phyloP scores from a whole-genome alignment of 2,888 invertebrate species.

The Liodrosophila aerea region DNA sequence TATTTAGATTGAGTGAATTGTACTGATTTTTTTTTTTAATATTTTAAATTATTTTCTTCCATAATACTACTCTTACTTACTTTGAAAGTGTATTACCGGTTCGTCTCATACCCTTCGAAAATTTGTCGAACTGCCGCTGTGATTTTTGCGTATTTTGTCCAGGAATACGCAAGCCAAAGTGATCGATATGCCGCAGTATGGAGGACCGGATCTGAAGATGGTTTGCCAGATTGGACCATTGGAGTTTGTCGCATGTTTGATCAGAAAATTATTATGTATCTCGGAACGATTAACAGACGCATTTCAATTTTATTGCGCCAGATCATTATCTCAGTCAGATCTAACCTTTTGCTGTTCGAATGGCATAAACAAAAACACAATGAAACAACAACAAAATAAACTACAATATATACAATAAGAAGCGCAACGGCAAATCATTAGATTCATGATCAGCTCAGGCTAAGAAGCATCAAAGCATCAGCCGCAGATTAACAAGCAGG shows the following conservation, averaged over 20 bases:
- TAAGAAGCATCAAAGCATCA: constrained; percentile 57
- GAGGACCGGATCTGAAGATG: constrained; percentile 25
- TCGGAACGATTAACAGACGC: constrained; percentile 73
- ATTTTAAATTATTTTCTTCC: not conserved
- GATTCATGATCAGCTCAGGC: constrained; percentile 48
- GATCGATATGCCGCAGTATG: constrained; percentile 65
- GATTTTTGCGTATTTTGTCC: constrained; percentile 67
- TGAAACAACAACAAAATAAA: constrained; percentile 3
- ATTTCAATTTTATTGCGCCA: constrained; percentile 75
- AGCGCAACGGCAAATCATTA: constrained; percentile 60
- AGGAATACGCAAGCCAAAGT: constrained; percentile 27
- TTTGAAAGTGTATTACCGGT: no score
- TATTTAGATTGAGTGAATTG: no score
- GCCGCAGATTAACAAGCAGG: constrained; percentile 65
- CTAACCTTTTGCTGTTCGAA: constrained; percentile 33
- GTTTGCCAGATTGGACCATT: constrained; percentile 15
- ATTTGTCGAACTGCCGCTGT: constrained; percentile 42
- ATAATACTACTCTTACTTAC: no score
- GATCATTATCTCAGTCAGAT: constrained; percentile 65
- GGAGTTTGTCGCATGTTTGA: constrained; percentile 43
- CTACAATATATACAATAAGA: constrained; percentile 27
- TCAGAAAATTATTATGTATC: constrained; percentile 76
- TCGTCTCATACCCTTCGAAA: not conserved
- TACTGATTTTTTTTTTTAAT: not conserved
- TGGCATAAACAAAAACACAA: constrained; percentile 12